Conservation (phyloP, 1,140 invertebrate genomes). For the Neelides sp. region DNA sequence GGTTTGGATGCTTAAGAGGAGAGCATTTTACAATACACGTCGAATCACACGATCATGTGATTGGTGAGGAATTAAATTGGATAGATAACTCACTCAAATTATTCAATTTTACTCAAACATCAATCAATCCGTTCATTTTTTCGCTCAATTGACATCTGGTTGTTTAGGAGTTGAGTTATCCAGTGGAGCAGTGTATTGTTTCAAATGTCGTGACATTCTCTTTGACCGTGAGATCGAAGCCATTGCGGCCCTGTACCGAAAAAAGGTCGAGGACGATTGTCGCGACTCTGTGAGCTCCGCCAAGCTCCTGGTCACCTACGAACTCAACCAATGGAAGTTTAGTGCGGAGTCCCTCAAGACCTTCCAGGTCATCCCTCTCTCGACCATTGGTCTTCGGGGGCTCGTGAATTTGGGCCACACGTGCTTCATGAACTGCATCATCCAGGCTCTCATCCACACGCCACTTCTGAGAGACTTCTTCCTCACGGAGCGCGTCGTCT, state of each 20-base stretch:
- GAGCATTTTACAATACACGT: constrained; percentile 46
- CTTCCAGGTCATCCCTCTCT: constrained; percentile 3
- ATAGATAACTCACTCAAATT: background rate
- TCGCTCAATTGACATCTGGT: constrained; percentile 1
- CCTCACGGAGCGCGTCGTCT: constrained; percentile 60
- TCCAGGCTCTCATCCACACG: constrained; percentile 89
- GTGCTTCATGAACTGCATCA: constrained; percentile 97
- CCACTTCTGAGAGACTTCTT: constrained; percentile 90
- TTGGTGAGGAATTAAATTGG: constrained; percentile 42
- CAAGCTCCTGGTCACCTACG: too few relatives aligned
- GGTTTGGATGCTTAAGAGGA: constrained; percentile 70
- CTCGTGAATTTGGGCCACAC: constrained; percentile 95
- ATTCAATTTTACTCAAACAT: background rate
- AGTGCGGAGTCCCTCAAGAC: too few relatives aligned
- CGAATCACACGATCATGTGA: constrained; percentile 52
- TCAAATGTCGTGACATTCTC: constrained; percentile 80
- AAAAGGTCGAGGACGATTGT: background rate
- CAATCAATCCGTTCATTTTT: background rate
- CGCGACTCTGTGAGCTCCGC: too few relatives aligned
- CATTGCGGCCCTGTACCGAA: constrained; percentile 36
- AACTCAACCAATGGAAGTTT: too few relatives aligned
- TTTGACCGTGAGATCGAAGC: constrained; percentile 58
- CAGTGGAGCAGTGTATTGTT: constrained; percentile 83
- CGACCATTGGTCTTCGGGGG: constrained; percentile 56
- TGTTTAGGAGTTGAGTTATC: constrained; percentile 48